phyloP scores from a whole-genome alignment of 2,888 invertebrate genomes.

The Mylabris sibirica region DNA sequence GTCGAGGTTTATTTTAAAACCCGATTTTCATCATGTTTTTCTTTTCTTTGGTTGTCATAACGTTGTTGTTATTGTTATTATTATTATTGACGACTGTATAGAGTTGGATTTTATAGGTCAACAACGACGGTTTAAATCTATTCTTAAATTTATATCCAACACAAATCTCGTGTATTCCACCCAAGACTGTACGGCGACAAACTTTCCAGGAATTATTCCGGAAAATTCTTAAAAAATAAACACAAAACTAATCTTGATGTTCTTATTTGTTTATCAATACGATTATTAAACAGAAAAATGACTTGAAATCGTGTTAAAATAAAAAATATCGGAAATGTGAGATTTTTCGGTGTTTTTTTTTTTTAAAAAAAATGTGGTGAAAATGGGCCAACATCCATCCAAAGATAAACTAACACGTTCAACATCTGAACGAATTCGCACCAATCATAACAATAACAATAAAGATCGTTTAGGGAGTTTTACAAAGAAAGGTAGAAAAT shows the following conservation, averaged over 20 bases:
- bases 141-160: constrained; percentile 5
- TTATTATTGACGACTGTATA: background rate
- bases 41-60: no score
- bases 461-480: constrained; percentile 73
- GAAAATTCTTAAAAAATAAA: background rate
- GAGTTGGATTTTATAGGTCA: constrained; percentile 5
- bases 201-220: background rate
- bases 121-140: constrained; percentile 5
- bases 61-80: no score
- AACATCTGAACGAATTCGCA: constrained; percentile 67
- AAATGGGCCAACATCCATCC: constrained; percentile 80
- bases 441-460: constrained; percentile 45
- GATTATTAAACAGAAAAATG: background rate
- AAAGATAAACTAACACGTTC: constrained; percentile 77
- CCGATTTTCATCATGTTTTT: no score
- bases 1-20: no score
- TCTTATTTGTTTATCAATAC: background rate
- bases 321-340: background rate
- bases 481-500: constrained; percentile 69
- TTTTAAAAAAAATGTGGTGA: constrained; percentile 46
- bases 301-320: background rate
- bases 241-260: background rate
- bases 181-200: constrained; percentile 1
- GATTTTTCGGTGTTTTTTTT: no score
- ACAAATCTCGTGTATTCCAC: background rate